Base-by-base conservation (phyloP, 2,888 invertebrate genomes). In the Octodonta nipae region DNA sequence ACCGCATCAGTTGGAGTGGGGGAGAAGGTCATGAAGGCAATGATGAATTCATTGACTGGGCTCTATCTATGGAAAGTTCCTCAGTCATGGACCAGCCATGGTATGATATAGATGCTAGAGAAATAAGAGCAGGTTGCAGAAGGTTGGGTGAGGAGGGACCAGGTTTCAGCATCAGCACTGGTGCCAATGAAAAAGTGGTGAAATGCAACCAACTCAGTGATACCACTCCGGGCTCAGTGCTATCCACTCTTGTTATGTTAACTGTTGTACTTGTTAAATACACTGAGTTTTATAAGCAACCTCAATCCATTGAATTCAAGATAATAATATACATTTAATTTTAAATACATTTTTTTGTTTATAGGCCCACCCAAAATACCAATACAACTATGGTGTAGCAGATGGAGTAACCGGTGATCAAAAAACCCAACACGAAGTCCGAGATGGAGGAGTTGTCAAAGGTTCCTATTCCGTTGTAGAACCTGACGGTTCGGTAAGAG, bases 111-210 rank as follows among this genome's bases (percentile, higher is more conserved):
- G 65, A 57, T 58, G 63, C 52, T 46, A 61, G 59, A 55, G 69
- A 54, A 64, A 70, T 62, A 29, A 51, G 62, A 35, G 62, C 61
- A 30, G 60, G 89, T 0, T 81, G 88, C 45, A 68, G 91, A 32
- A 69, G 85, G 39, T 68, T 87, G 37, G 68, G 80, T 22, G 81
- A 82, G 27, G 85, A 87, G 49, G 70, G 85, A 33, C 85, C 86
- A 0, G 83, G 84, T 2, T 85, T 86, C 52, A 75, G 81, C 27
- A 85, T 88, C 35, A 73, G 81, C 30, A 81, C 86, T 11, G 82
- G 84, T 2, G 85, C 85, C 0, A 88, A 87, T 52, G 88, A 88
- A 52, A 78, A 85, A 42, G 70, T 88, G 8, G 83, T 87, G 0
- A 71, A 67, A 50, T 87, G 86, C 50, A 66, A 86, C 2, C 85